Evolutionary conservation across 1,140 invertebrate species (phyloP).

Genomic region (Drosophila nigrodunni): DNA sequence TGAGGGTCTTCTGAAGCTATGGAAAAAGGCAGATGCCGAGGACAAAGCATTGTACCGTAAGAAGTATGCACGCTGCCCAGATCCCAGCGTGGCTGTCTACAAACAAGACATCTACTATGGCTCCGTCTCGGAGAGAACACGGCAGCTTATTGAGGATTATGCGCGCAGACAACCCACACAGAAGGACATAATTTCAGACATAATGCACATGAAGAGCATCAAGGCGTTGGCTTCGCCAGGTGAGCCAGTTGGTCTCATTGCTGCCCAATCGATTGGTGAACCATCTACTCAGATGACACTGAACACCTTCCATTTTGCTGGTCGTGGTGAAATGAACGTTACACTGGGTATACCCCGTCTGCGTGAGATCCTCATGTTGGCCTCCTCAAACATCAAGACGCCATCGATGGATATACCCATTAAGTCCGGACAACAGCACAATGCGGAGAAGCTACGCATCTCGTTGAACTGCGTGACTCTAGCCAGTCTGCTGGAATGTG

Average conservation of each 20-base stretch:
- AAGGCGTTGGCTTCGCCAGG: conserved; percentile 93
- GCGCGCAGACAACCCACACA: conserved; percentile 84
- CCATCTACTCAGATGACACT: conserved; percentile 99
- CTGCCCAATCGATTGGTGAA: conserved; percentile 98
- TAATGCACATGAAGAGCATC: conserved; percentile 92
- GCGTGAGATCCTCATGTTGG: conserved; percentile 98
- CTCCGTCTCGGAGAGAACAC: conserved; percentile 92
- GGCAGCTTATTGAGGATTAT: conserved; percentile 89
- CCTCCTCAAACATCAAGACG: conserved; percentile 96
- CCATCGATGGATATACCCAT: conserved; percentile 98
- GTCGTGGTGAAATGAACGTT: conserved; percentile 99
- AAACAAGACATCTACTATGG: conserved; percentile 92
- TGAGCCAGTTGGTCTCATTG: conserved; percentile 97
- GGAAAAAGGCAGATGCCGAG: conserved; percentile 87
- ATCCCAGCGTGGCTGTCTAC: conserved; percentile 90
- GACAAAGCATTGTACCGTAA: conserved; percentile 85
- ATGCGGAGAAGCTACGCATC: conserved; percentile 89
- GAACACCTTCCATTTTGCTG: conserved; percentile 99
- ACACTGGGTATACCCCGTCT: conserved; percentile 98
- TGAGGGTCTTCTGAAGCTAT: conserved; percentile 87
- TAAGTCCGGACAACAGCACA: conserved; percentile 86
- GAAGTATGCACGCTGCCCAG: conserved; percentile 87
- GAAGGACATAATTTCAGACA: conserved; percentile 86
- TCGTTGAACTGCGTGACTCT: conserved; percentile 92
- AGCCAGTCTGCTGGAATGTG: conserved; percentile 91